Evolutionary conservation across 2,113 vertebrate species (phyloP).

Genomic region (Probosciger aterrimus): DNA sequence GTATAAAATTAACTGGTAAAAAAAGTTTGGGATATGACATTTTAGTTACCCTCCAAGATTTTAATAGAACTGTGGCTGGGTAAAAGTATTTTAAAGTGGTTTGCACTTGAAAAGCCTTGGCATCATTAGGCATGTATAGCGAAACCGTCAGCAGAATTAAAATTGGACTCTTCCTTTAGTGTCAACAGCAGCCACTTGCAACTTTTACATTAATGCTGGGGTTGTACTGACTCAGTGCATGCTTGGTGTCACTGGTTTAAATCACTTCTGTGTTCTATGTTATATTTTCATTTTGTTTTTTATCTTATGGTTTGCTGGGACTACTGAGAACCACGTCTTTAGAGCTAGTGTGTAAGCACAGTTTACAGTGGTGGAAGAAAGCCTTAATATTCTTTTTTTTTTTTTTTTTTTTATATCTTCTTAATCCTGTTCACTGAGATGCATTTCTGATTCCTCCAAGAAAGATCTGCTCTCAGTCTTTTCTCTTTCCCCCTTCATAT

Average conservation of each 20-base stretch:
- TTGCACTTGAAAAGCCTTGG: neutral
- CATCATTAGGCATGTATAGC: neutral
- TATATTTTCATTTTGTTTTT: neutral
- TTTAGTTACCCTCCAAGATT: neutral
- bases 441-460: neutral
- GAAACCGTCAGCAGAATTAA: neutral
- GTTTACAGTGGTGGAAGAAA: neutral
- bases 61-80: neutral
- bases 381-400: neutral
- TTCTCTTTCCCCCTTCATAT: neutral
- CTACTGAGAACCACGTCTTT: neutral
- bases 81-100: neutral
- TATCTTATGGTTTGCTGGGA: neutral
- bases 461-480: neutral
- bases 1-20: neutral
- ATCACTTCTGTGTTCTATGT: neutral
- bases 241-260: neutral
- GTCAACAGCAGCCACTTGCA: neutral
- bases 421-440: neutral
- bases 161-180: neutral
- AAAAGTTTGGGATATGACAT: neutral
- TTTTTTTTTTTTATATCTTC: neutral
- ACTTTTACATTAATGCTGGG: neutral
- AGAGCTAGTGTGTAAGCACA: neutral
- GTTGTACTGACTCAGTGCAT: neutral